Evolutionary conservation across 2,888 invertebrate genomes (phyloP).

Genomic region (Ferdinandea cuprea): DNA sequence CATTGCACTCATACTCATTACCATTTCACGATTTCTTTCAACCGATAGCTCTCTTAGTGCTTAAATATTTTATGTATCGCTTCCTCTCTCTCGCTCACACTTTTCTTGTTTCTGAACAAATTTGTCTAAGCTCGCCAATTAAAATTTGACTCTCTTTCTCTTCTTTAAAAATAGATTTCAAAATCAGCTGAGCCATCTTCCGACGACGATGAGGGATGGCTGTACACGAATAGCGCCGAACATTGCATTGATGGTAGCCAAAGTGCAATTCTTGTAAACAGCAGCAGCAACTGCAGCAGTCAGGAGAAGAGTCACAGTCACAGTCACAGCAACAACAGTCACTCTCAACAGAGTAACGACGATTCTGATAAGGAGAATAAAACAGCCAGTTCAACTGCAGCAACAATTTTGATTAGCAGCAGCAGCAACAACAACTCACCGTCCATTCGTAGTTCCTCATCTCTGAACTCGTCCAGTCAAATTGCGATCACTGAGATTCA

Average conservation of each 20-base stretch:
- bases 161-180: slow-evolving; percentile 77
- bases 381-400: slow-evolving; percentile 77
- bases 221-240: slow-evolving; percentile 76
- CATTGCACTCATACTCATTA: slow-evolving; percentile 56
- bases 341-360: slow-evolving; percentile 75
- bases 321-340: slow-evolving; percentile 75
- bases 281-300: slow-evolving; percentile 51
- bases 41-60: slow-evolving; percentile 3
- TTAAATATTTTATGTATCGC: too few relatives aligned
- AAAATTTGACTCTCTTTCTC: slow-evolving; percentile 34
- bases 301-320: slow-evolving; percentile 76
- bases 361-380: slow-evolving; percentile 83
- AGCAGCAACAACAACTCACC: slow-evolving; percentile 59
- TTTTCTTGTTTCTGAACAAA: slow-evolving; percentile 35
- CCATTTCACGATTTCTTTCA: slow-evolving; percentile 68
- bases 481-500: slow-evolving; percentile 74
- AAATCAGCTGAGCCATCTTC: slow-evolving; percentile 85
- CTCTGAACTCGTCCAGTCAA: slow-evolving; percentile 73
- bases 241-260: slow-evolving; percentile 58
- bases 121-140: slow-evolving; percentile 59
- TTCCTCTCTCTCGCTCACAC: neutral
- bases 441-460: slow-evolving; percentile 69
- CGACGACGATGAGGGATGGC: slow-evolving; percentile 84
- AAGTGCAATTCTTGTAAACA: slow-evolving; percentile 77
- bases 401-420: slow-evolving; percentile 65